A percentile compares a stretch with the other conserved stretches of the same genome.
These are phyloP conservation scores for Porites rus DNA, from an alignment of 92 coral and sea anemone species.

Conservation along the genomic window DNA sequence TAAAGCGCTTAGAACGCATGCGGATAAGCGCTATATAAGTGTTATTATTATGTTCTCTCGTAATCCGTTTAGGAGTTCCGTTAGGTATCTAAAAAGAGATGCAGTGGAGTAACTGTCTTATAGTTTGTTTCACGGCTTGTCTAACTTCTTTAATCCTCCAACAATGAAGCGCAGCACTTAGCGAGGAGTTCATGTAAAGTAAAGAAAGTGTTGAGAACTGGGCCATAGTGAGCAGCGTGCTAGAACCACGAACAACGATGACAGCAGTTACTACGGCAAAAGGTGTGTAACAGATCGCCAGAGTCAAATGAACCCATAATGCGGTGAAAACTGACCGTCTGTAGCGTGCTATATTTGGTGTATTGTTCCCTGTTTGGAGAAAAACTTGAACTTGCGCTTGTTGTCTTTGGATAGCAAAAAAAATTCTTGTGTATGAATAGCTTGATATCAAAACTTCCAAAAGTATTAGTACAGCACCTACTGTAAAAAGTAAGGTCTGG, in stretches of 20 bases:
- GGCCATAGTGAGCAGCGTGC: not conserved
- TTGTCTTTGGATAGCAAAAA: constrained; percentile 16
- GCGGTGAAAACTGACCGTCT: constrained; percentile 28
- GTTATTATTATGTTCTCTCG: too few relatives aligned
- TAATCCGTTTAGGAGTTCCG: not conserved
- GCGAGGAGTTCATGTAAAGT: constrained; percentile 51
- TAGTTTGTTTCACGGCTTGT: constrained; percentile 45
- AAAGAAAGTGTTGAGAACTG: not conserved
- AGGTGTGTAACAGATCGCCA: constrained; percentile 14
- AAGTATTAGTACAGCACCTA: not conserved
- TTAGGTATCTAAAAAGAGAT: not conserved
- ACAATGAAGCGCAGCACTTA: constrained; percentile 58
- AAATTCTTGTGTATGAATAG: constrained; percentile 5
- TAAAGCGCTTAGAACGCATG: too few relatives aligned
- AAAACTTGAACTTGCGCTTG: constrained; percentile 15
- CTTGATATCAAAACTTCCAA: not conserved
- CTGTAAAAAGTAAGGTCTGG: not conserved
- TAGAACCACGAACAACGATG: constrained; percentile 3
- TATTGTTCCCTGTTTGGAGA: not conserved
- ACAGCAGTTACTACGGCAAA: not conserved
- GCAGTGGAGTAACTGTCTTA: not conserved
- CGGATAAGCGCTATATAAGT: too few relatives aligned
- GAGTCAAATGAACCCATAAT: constrained; percentile 9
- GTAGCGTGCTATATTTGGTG: constrained; percentile 21
- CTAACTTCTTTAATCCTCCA: constrained; percentile 63